Evolutionary conservation across 2,113 vertebrate species (phyloP).

Genomic region (Oceanites oceanicus): DNA sequence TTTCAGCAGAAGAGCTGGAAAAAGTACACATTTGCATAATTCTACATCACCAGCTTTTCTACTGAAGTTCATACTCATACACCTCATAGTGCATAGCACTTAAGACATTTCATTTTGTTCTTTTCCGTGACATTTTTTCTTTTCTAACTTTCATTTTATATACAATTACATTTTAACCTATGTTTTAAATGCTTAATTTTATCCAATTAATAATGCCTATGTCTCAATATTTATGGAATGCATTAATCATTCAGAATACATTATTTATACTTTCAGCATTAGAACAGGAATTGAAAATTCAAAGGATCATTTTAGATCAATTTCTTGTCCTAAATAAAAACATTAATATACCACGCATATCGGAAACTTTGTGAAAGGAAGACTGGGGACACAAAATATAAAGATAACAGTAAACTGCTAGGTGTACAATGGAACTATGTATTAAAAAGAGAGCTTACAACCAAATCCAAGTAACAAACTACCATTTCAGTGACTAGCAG

Average conservation of each 20-base stretch:
- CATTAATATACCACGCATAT: not conserved
- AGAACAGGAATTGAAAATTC: slow-evolving; percentile 5
- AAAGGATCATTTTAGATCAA: not conserved
- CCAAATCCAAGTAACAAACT: not conserved
- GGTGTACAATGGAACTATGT: not conserved
- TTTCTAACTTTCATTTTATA: not conserved
- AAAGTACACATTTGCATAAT: slow-evolving; percentile 40
- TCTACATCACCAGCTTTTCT: not conserved
- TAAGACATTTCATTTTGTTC: not conserved
- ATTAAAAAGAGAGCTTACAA: not conserved
- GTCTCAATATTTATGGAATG: not conserved
- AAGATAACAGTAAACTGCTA: not conserved
- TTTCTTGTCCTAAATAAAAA: slow-evolving; percentile 1
- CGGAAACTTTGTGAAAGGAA: not conserved
- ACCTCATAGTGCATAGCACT: not conserved
- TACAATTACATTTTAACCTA: not conserved
- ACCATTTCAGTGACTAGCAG: not conserved
- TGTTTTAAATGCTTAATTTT: not conserved
- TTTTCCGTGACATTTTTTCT: not conserved
- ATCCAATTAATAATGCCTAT: not conserved
- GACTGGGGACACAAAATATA: not conserved
- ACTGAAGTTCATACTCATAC: not conserved
- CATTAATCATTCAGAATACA: not conserved
- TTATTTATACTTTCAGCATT: not conserved
- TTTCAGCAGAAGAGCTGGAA: not conserved